Conservation (phyloP, 2,797 vertebrate genomes). For the Protosalanx chinensis region DNA sequence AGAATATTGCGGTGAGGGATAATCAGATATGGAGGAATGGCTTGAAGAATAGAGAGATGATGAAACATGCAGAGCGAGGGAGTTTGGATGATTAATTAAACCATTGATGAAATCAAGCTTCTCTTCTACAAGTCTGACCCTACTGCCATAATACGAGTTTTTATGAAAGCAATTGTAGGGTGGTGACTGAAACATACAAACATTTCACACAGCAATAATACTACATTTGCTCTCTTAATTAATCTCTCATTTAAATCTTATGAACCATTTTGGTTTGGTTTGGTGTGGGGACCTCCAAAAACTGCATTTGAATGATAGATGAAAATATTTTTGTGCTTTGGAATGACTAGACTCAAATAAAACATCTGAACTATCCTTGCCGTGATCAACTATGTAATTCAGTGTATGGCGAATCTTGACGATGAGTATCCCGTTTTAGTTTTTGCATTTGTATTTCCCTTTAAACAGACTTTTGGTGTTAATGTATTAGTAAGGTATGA, state of each 20-base stretch:
- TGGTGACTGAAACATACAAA: constrained; percentile 37
- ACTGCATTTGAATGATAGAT: constrained; percentile 16
- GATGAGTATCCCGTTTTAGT: neutral
- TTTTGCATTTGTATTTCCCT: neutral
- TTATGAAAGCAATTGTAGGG: constrained; percentile 45
- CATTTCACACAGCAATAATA: constrained; percentile 23
- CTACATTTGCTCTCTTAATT: constrained; percentile 33
- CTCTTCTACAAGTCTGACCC: constrained; percentile 39
- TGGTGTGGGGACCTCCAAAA: constrained; percentile 6
- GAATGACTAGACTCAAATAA: too few species aligned
- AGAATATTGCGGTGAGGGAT: constrained; percentile 29
- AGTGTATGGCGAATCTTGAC: too few species aligned
- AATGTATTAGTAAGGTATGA: neutral
- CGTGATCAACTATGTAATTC: too few species aligned
- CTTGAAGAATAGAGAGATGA: constrained; percentile 23
- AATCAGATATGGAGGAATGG: constrained; percentile 32
- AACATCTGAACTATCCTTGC: too few species aligned
- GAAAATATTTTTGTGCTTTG: neutral
- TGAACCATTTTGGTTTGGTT: neutral
- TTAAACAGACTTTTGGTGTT: neutral
- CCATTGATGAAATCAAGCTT: constrained; percentile 62
- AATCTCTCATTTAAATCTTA: constrained; percentile 15
- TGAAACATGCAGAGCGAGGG: constrained; percentile 32
- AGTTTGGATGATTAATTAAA: constrained; percentile 67
- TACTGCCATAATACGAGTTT: constrained; percentile 55